Evolutionary conservation across 1,140 invertebrate genomes (phyloP).

Genomic region (Scaptomyza graminum): DNA sequence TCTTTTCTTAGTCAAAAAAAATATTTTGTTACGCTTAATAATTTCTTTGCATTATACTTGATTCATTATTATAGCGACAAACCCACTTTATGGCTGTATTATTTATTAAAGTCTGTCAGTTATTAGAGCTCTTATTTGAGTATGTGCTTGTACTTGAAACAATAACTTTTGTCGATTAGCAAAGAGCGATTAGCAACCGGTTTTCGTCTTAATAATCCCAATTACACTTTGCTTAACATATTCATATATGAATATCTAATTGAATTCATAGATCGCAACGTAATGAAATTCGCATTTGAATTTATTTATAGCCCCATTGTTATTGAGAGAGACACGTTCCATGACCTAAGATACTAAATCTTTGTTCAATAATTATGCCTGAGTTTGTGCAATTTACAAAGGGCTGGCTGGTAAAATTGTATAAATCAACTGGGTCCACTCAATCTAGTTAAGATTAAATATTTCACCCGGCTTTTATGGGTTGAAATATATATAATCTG

Average conservation of each 20-base stretch:
- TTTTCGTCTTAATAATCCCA: constrained; percentile 54
- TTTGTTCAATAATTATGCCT: background rate
- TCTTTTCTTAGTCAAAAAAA: constrained; percentile 54
- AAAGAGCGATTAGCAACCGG: constrained; percentile 61
- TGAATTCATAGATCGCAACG: constrained; percentile 16
- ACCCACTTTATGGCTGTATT: constrained; percentile 33
- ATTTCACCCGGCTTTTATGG: too few species aligned
- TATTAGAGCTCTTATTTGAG: background rate
- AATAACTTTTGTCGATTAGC: background rate
- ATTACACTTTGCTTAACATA: constrained; percentile 40
- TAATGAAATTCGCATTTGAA: constrained; percentile 45
- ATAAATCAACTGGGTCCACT: too few species aligned
- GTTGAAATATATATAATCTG: too few species aligned
- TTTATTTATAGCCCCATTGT: constrained; percentile 68
- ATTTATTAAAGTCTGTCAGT: constrained; percentile 3
- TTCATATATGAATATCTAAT: constrained; percentile 27
- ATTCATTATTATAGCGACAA: constrained; percentile 37
- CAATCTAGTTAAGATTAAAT: too few species aligned
- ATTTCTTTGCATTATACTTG: too few species aligned
- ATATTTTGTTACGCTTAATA: constrained; percentile 35
- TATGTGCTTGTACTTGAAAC: background rate
- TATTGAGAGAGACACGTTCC: constrained; percentile 43
- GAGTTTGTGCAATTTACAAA: background rate
- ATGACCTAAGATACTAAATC: constrained; percentile 71
- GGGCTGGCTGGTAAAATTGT: too few species aligned